Percentiles rank a stretch among this genome's conserved stretches.
Evolutionary conservation across 1,140 invertebrate species (phyloP).

Genomic region (Trichonephila inaurata): DNA sequence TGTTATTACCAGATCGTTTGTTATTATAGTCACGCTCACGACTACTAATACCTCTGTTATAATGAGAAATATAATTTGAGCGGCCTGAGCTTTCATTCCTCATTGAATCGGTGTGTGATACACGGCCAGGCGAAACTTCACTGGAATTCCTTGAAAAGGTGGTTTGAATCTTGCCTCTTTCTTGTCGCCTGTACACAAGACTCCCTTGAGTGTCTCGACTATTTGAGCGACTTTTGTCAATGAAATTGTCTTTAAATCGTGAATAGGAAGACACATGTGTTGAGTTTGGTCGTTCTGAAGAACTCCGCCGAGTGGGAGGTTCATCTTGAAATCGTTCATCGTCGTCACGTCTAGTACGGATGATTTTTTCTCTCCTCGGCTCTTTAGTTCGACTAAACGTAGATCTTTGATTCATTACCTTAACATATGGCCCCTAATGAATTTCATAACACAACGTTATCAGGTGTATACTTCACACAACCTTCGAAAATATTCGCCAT

Average conservation of each 20-base stretch:
- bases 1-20: slow-evolving; percentile 42
- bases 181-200: slow-evolving; percentile 67
- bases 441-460: slow-evolving; percentile 45
- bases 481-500: slow-evolving; percentile 54
- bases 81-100: slow-evolving; percentile 59
- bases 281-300: slow-evolving; percentile 62
- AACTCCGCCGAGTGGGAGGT: slow-evolving; percentile 52
- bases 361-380: slow-evolving; percentile 74
- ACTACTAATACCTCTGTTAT: slow-evolving; percentile 20
- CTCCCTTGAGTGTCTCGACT: slow-evolving; percentile 51
- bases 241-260: slow-evolving; percentile 57
- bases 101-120: slow-evolving; percentile 67
- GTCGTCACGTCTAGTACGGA: slow-evolving; percentile 68
- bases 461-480: slow-evolving; percentile 37
- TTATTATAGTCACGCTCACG: slow-evolving; percentile 36
- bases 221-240: slow-evolving; percentile 54
- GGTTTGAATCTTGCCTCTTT: slow-evolving; percentile 59
- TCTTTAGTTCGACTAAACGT: slow-evolving; percentile 69
- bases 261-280: slow-evolving; percentile 52
- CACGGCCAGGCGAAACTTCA: slow-evolving; percentile 60
- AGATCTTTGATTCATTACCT: slow-evolving; percentile 73
- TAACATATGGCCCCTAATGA: slow-evolving; percentile 44
- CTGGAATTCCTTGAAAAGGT: slow-evolving; percentile 52
- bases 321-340: slow-evolving; percentile 52
- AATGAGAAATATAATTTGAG: slow-evolving; percentile 56